Base-by-base conservation (phyloP, 2,113 vertebrate species). In the Saguinus imperator region DNA sequence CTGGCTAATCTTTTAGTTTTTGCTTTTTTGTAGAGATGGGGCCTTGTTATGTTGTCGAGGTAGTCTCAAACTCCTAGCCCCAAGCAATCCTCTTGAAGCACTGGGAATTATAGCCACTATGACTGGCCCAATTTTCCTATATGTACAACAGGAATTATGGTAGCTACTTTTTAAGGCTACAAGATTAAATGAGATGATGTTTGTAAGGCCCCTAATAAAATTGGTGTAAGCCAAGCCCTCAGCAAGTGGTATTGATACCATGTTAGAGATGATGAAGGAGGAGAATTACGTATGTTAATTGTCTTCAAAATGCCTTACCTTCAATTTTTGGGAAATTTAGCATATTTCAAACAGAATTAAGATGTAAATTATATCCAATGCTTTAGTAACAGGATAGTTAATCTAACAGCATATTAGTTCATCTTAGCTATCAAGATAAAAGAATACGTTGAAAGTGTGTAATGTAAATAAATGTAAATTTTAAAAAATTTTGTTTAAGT, bases 331-430 rank as follows among this genome's bases (percentile, higher is more conserved):
- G 16, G 18, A 58, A 79, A 1, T 80, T 1, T 72, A 86, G 20
- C 32, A 58, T 77, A 73, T 91, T 92, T 81, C 76, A 29, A 45
- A 91, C 91, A 87, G 64, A 91, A 87, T 75, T 1, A 88, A 91
- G 61, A 5, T 66, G 1, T 92, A 83, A 58, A 70, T 83, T 48
- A 76, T 55, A 80, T 50, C 86, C 89, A 45, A 61, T 72, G 32
- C 43, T 90, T 52, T 73, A 70, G 8, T 77, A 58, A 77, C 3
- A 50, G 77, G 37, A 37, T 84, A 80, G 52, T 86, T 90, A 81
- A 45, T 94, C 55, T 64, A 45, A 21, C 52, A 94, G 37, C 25
- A 48, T 86, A 12, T 75, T 77, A 57, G 43, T 85, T 91, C 50
- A 72, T 82, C 32, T 68, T 64, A 57, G 52, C 32, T 89, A 85